These are phyloP conservation scores for Trididemnum clinides DNA, from an alignment of 23 tunicate genomes.

Conservation along the genomic window DNA sequence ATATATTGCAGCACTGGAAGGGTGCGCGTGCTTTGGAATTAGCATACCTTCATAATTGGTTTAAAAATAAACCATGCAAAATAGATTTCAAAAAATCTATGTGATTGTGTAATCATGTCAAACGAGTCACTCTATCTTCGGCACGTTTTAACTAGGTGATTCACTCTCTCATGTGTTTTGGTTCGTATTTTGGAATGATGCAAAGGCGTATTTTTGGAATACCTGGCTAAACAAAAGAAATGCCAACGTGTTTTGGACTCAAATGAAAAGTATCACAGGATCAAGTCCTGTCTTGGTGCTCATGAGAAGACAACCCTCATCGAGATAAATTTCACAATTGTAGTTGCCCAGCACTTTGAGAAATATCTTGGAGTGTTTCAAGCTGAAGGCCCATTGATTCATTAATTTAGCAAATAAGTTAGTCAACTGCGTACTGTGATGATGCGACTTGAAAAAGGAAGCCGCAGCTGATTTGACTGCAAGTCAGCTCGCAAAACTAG, in stretches of 20 bases:
- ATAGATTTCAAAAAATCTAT: neutral
- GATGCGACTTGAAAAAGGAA: conserved; percentile 13
- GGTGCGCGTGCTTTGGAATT: neutral
- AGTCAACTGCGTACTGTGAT: neutral
- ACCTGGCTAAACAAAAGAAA: neutral
- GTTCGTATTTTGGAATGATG: neutral
- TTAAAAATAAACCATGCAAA: conserved; percentile 11
- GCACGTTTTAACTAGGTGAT: neutral
- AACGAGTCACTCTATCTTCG: neutral
- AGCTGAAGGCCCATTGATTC: conserved; percentile 12
- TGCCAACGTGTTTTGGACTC: neutral
- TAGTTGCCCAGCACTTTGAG: neutral
- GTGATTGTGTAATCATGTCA: neutral
- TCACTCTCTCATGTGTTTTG: neutral
- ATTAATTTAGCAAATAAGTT: neutral
- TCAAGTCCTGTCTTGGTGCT: neutral
- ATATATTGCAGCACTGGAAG: neutral
- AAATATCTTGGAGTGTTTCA: neutral
- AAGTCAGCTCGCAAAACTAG: neutral
- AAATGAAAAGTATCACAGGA: neutral
- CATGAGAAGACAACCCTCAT: neutral
- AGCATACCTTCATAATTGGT: neutral
- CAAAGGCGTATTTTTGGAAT: conserved; percentile 8
- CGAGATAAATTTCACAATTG: neutral
- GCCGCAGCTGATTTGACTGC: neutral